phyloP scores from a whole-genome alignment of 2,888 invertebrate genomes.

The Crematogaster levior region DNA sequence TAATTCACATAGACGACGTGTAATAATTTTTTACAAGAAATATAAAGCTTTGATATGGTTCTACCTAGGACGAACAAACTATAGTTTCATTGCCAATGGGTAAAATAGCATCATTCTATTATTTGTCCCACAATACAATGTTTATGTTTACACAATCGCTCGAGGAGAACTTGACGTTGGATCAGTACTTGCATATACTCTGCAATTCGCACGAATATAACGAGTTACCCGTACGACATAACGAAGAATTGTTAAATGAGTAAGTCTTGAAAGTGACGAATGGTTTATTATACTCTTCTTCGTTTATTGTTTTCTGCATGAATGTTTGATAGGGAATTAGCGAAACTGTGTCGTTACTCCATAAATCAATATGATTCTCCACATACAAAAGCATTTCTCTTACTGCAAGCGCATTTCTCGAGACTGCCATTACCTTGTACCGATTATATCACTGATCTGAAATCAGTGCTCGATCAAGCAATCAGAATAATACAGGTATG shows the following conservation, averaged over 20 bases:
- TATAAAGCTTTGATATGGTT: conserved; percentile 20
- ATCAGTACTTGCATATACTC: conserved; percentile 92
- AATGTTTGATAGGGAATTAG: conserved; percentile 90
- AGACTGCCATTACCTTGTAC: conserved; percentile 93
- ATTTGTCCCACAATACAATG: conserved; percentile 96
- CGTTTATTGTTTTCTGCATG: background rate
- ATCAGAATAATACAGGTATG: conserved; percentile 96
- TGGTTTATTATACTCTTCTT: background rate
- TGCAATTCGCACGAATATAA: conserved; percentile 96
- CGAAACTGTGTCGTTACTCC: conserved; percentile 91
- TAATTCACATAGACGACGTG: no score
- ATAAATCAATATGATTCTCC: conserved; percentile 95
- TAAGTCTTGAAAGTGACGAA: conserved; percentile 83
- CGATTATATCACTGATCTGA: conserved; percentile 98
- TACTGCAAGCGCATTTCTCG: conserved; percentile 98
- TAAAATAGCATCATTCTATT: conserved; percentile 98
- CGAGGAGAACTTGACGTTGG: conserved; percentile 88
- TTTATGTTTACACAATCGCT: conserved; percentile 92
- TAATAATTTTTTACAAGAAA: conserved; percentile 13
- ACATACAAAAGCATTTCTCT: conserved; percentile 96
- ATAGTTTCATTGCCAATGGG: conserved; percentile 89
- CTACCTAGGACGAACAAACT: conserved; percentile 75
- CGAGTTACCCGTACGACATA: conserved; percentile 98
- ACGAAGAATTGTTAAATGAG: conserved; percentile 97
- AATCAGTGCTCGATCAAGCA: conserved; percentile 98